phyloP scores from a whole-genome alignment of 2,888 invertebrate species.

The Plemyria rubiginata region DNA sequence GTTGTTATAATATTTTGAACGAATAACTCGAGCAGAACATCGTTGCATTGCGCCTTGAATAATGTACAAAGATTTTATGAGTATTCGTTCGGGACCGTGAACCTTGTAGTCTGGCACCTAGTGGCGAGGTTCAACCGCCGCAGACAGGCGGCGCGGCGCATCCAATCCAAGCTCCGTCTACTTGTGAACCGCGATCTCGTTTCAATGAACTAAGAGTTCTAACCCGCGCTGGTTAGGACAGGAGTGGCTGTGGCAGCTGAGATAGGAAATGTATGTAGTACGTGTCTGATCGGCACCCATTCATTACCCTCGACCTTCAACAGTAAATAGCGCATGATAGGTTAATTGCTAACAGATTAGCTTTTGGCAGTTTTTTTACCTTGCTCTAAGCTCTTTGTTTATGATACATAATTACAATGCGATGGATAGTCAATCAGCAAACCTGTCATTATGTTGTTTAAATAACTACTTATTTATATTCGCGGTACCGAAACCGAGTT shows the following conservation, averaged over 20 bases:
- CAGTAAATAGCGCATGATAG: constrained; percentile 77
- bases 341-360: constrained; percentile 82
- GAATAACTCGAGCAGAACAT: constrained; percentile 14
- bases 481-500: constrained; percentile 58
- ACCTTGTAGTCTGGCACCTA: constrained; percentile 32
- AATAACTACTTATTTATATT: constrained; percentile 78
- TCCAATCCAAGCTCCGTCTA: constrained; percentile 3
- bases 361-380: constrained; percentile 79
- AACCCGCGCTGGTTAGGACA: constrained; percentile 44
- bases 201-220: constrained; percentile 27
- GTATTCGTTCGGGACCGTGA: constrained; percentile 22
- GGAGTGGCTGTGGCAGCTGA: constrained; percentile 49
- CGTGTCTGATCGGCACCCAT: constrained; percentile 51
- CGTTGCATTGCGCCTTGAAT: constrained; percentile 18
- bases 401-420: constrained; percentile 81
- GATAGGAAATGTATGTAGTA: constrained; percentile 56
- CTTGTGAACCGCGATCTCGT: constrained; percentile 10
- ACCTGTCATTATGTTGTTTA: constrained; percentile 81
- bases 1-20: constrained; percentile 38
- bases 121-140: constrained; percentile 22
- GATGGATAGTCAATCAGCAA: constrained; percentile 73
- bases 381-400: constrained; percentile 70
- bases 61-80: constrained; percentile 24
- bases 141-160: neutral
- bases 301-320: constrained; percentile 73